Base-by-base conservation (phyloP, 2,888 invertebrate genomes). In the Sphecodes monilicornis region DNA sequence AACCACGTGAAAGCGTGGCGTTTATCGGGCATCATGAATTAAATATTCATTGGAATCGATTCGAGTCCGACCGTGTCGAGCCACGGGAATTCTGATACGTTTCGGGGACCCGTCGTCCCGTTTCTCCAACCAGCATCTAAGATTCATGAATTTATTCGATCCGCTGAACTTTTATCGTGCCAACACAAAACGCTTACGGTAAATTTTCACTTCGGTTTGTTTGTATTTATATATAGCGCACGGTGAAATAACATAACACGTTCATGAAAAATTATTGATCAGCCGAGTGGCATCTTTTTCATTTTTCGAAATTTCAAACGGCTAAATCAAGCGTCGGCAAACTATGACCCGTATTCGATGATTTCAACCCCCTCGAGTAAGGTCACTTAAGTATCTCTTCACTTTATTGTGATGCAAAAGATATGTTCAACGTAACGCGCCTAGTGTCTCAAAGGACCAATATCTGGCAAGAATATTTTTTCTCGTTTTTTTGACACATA, bases 11-110 rank as follows among this genome's bases (percentile, higher is more conserved):
- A 41, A 66, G 22, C 64, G 32, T 29, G 50, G 18, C 80, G 80
- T 80, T 72, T 72, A 72, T 77, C 78, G 66, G 10, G 46, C 60
- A 26, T 80, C 74, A 69, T 32, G 74, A 80, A 80, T 82, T 82
- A 82, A 82, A 82, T 80, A 82, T 82, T 80, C 82, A 82, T 79
- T 72, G 73, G 43, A 70, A 82, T 79, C 73, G 82, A 82, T 69
- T 74, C 69, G 69, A 57, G n/a, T 72, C 39, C 32, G 29, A 26
- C 43, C 78, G 32, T 32, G 64, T 64, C 32, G 64, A 64, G 64
- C 64, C 29, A 64, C 29, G 64, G 64, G 64, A 54, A 73, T 78
- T 73, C 39, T 69, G 79, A 74, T 57, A 60, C 74, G 57, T 69
- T 69, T 74, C 75, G 39, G n/a, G 26, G 46, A 64, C 6, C 39